Base-by-base conservation (phyloP, 2,888 invertebrate species). In the Phrixothrix hirtus region DNA sequence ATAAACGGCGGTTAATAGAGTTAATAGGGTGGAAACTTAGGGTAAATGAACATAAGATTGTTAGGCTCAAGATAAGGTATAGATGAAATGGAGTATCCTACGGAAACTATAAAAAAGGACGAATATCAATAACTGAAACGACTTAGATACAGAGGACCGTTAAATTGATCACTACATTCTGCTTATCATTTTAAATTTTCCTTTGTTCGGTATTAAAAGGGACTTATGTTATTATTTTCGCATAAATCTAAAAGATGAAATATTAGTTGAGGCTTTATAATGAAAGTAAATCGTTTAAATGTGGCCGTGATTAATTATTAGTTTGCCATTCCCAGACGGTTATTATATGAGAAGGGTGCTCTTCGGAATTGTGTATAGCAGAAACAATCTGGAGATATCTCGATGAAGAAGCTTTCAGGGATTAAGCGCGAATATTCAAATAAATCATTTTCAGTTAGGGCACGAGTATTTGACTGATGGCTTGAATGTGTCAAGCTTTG, bases 231-330 rank as follows among this genome's bases (percentile, higher is more conserved):
- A n/a, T n/a, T n/a, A n/a, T n/a, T n/a, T n/a, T n/a, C n/a, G n/a
- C n/a, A 21, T 21, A 21, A 21, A 21, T 21, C 7, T 21, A 21
- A 21, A 7, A 5, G 3, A 3, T 21, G 4, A 21, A 21, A 21
- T 3, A 21, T 3, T 21, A 21, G 21, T 5, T 21, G 4, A 7
- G 7, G 21, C 21, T 3, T 7, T 7, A 21, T 21, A 21, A 21
- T 21, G 7, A 21, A 21, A 21, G 21, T 21, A 7, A 7, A 21
- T 21, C 3, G 38, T 47, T 47, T 38, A 47, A 47, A 47, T 39
- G 37, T 31, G 48, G 27, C 48, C 14, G 48, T 48, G 48, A 48
- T 48, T 48, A 48, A 48, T 47, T 48, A 48, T 41, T 2, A 41
- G 39, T 27, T 41, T 41, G 25, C 34, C 41, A 48, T 41, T 41